Conservation (phyloP, 2,888 invertebrate genomes). For the Eurytoma adleriae region DNA sequence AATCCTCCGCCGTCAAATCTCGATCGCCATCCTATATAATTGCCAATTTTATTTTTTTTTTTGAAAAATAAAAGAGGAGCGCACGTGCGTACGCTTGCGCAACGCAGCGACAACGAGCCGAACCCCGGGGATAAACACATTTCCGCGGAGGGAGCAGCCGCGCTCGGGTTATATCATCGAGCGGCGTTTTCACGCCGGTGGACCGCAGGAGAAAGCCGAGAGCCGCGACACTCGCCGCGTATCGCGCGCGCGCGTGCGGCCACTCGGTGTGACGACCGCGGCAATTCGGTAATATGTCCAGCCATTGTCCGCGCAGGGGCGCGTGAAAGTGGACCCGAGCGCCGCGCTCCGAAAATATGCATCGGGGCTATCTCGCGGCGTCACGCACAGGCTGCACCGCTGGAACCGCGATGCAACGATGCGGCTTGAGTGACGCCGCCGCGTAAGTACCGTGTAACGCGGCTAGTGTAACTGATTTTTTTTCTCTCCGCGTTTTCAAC, state of each 20-base stretch:
- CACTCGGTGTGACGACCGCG: too few species aligned
- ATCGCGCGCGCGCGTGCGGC: not conserved
- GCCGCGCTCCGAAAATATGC: not conserved
- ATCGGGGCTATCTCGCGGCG: conserved; percentile 6
- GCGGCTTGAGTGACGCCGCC: too few species aligned
- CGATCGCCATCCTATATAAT: too few species aligned
- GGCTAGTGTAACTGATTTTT: too few species aligned
- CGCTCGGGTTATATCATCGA: not conserved
- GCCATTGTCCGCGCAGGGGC: conserved; percentile 30
- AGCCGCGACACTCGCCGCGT: not conserved
- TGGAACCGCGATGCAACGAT: not conserved
- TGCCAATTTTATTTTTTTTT: too few species aligned
- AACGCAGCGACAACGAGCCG: too few species aligned
- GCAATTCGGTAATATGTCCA: not conserved
- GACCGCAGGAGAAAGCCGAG: not conserved
- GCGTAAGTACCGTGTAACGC: too few species aligned
- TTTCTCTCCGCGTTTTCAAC: too few species aligned
- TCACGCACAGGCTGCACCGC: conserved; percentile 2
- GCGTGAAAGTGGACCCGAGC: conserved; percentile 26
- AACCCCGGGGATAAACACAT: not conserved
- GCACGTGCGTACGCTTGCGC: too few species aligned
- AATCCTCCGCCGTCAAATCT: too few species aligned
- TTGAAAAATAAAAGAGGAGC: too few species aligned
- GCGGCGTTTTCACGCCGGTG: not conserved
- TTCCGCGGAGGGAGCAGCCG: not conserved